Percentiles rank a stretch among this genome's conserved stretches.
phyloP scores from a whole-genome alignment of 2,888 invertebrate genomes.

The Drosophila histrio region DNA sequence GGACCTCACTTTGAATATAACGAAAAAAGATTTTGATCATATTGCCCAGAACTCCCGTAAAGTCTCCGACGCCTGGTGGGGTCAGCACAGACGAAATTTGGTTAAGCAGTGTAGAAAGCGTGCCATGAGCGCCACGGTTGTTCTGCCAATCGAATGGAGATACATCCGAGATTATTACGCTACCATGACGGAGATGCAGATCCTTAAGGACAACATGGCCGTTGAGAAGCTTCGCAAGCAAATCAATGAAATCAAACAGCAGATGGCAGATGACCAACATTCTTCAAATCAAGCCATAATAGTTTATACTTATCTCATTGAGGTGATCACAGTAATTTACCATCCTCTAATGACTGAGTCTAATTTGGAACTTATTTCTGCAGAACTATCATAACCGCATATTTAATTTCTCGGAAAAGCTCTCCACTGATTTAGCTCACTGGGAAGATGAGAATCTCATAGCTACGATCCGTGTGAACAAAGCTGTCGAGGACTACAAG shows the following conservation, averaged over 20 bases:
- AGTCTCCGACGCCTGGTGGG: not conserved
- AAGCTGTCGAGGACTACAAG: not conserved
- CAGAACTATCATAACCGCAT: slow-evolving; percentile 21
- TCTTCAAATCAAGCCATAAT: not conserved
- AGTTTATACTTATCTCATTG: slow-evolving; percentile 2
- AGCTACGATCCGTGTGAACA: not conserved
- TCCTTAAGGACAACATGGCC: not conserved
- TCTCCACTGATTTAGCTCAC: not conserved
- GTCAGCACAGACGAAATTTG: not conserved
- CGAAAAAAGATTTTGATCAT: not conserved
- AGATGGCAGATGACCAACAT: not conserved
- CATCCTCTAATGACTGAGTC: too few species aligned
- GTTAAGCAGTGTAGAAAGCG: not conserved
- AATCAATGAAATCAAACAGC: not conserved
- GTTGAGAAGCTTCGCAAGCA: slow-evolving; percentile 5
- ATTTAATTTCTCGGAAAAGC: not conserved
- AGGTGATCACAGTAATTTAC: slow-evolving; percentile 23
- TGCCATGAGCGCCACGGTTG: not conserved
- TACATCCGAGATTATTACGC: slow-evolving; percentile 28
- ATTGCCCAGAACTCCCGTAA: not conserved
- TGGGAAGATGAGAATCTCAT: slow-evolving; percentile 19
- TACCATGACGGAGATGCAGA: slow-evolving; percentile 23
- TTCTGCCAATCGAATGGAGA: slow-evolving; percentile 42
- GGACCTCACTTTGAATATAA: not conserved
- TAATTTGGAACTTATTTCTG: not conserved